A percentile compares a stretch with the other conserved stretches of the same genome.
These are phyloP conservation scores for Toxotes lorentzi DNA, from an alignment of 2,797 vertebrate genomes.

Conservation along the genomic window DNA sequence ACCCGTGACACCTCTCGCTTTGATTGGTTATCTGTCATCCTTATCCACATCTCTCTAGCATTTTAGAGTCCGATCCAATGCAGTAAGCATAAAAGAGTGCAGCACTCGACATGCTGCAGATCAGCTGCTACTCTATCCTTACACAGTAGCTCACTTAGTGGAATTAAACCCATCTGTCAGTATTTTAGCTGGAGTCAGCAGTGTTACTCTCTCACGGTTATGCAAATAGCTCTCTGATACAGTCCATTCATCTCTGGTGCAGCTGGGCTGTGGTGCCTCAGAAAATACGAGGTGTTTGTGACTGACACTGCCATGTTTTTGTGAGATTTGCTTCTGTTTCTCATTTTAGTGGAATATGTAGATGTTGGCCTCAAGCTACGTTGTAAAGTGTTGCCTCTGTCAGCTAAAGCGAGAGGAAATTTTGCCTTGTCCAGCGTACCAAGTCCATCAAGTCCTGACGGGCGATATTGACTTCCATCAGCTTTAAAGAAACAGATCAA, in stretches of 20 bases:
- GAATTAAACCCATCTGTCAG: constrained; percentile 75
- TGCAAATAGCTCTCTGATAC: constrained; percentile 60
- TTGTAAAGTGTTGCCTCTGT: constrained; percentile 13
- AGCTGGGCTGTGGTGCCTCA: not conserved
- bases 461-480: not conserved
- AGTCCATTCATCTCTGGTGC: constrained; percentile 40
- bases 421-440: not conserved
- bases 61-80: constrained; percentile 13
- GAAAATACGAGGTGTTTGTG: constrained; percentile 35
- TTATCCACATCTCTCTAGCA: constrained; percentile 19
- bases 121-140: constrained; percentile 46
- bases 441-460: not conserved
- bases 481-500: constrained; percentile 7
- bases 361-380: constrained; percentile 17
- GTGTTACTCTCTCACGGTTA: constrained; percentile 50
- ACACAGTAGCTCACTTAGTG: constrained; percentile 66
- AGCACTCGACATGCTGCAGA: constrained; percentile 21
- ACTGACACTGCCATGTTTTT: constrained; percentile 41
- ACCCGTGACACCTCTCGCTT: constrained; percentile 41
- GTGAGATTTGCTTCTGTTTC: constrained; percentile 30
- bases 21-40: constrained; percentile 56
- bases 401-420: constrained; percentile 10
- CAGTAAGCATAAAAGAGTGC: constrained; percentile 8
- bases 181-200: constrained; percentile 74
- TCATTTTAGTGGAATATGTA: constrained; percentile 53